Conservation (phyloP, 1,140 invertebrate species). For the Atta texana region DNA sequence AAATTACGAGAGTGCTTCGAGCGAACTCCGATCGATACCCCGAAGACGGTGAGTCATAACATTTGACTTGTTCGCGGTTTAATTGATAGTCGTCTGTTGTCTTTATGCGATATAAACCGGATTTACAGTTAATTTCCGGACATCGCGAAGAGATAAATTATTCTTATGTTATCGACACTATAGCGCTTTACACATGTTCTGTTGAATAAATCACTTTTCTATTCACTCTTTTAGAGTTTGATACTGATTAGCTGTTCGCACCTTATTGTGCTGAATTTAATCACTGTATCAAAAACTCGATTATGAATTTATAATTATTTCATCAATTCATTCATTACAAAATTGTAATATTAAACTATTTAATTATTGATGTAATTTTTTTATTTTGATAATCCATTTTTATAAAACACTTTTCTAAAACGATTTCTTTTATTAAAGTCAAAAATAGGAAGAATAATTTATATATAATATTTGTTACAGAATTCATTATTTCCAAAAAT, state of each 20-base stretch:
- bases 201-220: neutral
- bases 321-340: neutral
- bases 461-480: neutral
- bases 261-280: neutral
- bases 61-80: constrained; percentile 11
- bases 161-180: constrained; percentile 14
- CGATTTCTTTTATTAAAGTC: neutral
- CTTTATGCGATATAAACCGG: neutral
- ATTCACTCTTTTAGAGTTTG: neutral
- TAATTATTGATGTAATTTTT: neutral
- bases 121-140: constrained; percentile 52
- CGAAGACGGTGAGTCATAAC: constrained; percentile 37
- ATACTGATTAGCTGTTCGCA: neutral
- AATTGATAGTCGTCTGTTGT: constrained; percentile 18
- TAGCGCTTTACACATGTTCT: neutral
- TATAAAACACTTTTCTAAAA: neutral
- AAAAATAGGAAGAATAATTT: neutral
- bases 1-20: constrained; percentile 3
- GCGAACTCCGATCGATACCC: constrained; percentile 26
- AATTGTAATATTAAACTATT: constrained; percentile 5
- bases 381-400: neutral
- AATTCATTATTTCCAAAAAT: neutral
- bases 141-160: constrained; percentile 21
- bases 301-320: neutral
- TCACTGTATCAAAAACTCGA: neutral